phyloP scores from a whole-genome alignment of 2,113 vertebrate species.

The Pipa parva region DNA sequence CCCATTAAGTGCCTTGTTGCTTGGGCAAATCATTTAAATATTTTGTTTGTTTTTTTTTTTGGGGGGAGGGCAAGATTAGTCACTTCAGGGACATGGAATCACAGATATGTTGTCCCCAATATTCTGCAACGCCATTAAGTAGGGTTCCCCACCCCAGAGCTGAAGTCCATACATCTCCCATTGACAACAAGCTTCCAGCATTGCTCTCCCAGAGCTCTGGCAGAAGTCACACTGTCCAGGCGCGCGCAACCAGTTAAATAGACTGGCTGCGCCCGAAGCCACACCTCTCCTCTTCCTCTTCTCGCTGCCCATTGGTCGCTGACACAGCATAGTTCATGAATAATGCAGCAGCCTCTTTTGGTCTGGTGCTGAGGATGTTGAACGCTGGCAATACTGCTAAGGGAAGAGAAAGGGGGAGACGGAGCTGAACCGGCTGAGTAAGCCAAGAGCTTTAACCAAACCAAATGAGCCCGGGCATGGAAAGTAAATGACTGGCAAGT shows the following conservation, averaged over 20 bases:
- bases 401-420: conserved; percentile 26
- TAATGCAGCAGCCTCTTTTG: conserved; percentile 32
- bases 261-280: conserved; percentile 7
- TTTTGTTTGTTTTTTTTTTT: too few species aligned
- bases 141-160: not conserved
- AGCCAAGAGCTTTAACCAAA: conserved; percentile 7
- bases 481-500: conserved; percentile 4
- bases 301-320: conserved; percentile 16
- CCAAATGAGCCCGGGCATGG: not conserved
- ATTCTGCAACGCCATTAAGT: too few species aligned
- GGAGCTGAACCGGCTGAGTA: not conserved
- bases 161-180: too few species aligned
- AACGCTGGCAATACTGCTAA: conserved; percentile 33
- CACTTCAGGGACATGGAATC: too few species aligned
- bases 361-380: conserved; percentile 30
- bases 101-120: too few species aligned
- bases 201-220: conserved; percentile 3
- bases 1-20: too few species aligned
- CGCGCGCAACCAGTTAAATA: conserved; percentile 4
- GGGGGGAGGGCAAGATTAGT: too few species aligned
- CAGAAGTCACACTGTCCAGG: conserved; percentile 22
- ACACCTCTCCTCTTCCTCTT: not conserved
- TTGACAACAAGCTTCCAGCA: not conserved
- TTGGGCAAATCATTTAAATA: too few species aligned
- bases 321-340: conserved; percentile 30